A percentile compares a stretch with the other conserved stretches of the same genome.
These are phyloP conservation scores for Pyrocephalus nanus DNA, from an alignment of 2,797 vertebrate genomes.

Conservation along the genomic window DNA sequence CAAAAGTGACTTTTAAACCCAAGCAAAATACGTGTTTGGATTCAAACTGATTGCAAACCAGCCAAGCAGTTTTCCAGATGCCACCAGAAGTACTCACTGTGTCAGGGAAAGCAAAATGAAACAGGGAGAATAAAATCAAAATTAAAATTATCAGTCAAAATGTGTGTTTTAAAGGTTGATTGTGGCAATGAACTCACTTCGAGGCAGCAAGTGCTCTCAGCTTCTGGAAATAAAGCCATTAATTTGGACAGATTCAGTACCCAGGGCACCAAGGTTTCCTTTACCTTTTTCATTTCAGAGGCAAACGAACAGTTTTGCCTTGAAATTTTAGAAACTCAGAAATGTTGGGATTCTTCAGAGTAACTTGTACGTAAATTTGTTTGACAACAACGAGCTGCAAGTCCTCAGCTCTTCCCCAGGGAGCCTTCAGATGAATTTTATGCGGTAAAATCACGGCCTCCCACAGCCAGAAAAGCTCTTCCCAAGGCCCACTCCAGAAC, in stretches of 20 bases:
- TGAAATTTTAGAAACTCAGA: neutral
- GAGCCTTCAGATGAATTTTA: neutral
- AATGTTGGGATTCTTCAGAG: neutral
- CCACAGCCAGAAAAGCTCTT: neutral
- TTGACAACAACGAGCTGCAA: neutral
- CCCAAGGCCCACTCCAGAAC: neutral
- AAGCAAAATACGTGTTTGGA: neutral
- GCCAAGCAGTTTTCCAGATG: neutral
- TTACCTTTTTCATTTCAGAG: neutral
- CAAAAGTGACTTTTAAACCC: fast-evolving
- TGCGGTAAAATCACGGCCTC: neutral
- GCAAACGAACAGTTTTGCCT: neutral
- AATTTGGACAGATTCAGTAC: neutral
- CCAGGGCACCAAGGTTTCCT: neutral
- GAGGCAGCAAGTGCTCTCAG: neutral
- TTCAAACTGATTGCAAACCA: fast-evolving
- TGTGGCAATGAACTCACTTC: fast-evolving
- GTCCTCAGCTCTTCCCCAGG: neutral
- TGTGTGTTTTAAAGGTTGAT: fast-evolving
- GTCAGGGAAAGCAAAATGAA: neutral
- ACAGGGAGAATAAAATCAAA: neutral
- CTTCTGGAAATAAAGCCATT: neutral
- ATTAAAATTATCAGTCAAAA: neutral
- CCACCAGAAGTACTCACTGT: fast-evolving
- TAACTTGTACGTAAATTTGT: neutral